Evolutionary conservation across 2,113 vertebrate genomes (phyloP).

Genomic region (Narcine bancroftii): DNA sequence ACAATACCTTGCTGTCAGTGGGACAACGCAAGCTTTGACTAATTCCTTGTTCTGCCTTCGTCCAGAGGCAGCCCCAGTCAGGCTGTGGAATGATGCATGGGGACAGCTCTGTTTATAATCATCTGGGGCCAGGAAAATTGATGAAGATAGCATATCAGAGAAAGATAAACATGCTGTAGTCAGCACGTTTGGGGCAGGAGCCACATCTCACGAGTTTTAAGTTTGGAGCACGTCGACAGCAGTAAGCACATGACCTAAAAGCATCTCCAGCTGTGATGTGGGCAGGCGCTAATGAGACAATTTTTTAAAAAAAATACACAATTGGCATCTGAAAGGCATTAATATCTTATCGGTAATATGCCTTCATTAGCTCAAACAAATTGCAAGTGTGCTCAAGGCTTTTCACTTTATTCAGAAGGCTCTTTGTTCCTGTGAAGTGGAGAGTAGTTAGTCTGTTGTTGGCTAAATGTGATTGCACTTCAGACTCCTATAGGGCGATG

Average conservation of each 20-base stretch:
- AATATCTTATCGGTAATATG: neutral
- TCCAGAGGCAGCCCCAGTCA: constrained; percentile 52
- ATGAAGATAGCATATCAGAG: constrained; percentile 71
- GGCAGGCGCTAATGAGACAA: constrained; percentile 39
- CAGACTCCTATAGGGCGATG: neutral
- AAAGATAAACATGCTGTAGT: constrained; percentile 75
- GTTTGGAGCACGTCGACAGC: constrained; percentile 44
- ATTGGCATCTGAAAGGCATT: constrained; percentile 27
- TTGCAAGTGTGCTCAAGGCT: neutral
- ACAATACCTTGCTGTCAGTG: constrained; percentile 72
- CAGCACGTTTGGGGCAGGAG: constrained; percentile 55
- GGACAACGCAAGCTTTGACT: constrained; percentile 67
- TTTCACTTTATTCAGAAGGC: neutral
- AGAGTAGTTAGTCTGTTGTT: neutral
- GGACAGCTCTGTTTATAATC: constrained; percentile 57
- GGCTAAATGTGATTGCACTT: neutral
- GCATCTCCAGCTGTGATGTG: constrained; percentile 42
- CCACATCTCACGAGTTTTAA: constrained; percentile 53
- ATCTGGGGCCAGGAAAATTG: constrained; percentile 74
- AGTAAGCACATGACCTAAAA: constrained; percentile 41
- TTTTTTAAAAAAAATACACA: constrained; percentile 37
- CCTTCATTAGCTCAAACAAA: constrained; percentile 12
- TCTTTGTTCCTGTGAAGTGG: neutral
- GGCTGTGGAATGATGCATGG: constrained; percentile 78
- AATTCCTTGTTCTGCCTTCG: constrained; percentile 67